Conservation (phyloP, 2,888 invertebrate genomes). For the Dryocosmus kuriphilus region DNA sequence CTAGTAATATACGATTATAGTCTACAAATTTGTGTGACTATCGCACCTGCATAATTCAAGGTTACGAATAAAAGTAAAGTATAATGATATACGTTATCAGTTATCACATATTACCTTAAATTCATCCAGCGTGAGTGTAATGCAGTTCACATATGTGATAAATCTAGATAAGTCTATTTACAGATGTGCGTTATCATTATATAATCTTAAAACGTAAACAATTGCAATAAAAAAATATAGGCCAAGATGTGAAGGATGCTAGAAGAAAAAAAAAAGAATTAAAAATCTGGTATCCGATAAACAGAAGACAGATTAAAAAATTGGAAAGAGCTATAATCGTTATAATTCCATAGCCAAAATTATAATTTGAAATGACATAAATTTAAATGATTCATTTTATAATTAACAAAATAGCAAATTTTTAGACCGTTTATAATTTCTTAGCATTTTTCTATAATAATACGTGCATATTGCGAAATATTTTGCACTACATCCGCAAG, state of each 20-base stretch:
- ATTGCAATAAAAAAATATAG: background rate
- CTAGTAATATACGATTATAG: too few relatives aligned
- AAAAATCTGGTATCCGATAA: background rate
- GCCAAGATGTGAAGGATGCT: background rate
- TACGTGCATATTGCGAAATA: too few relatives aligned
- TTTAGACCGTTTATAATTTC: too few relatives aligned
- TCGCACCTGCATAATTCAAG: background rate
- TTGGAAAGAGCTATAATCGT: too few relatives aligned
- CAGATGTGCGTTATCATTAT: background rate
- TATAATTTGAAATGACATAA: background rate
- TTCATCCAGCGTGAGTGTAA: background rate
- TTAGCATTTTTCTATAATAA: too few relatives aligned
- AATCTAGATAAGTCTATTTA: background rate
- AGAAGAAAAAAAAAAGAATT: background rate
- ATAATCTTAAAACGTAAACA: conserved; percentile 3
- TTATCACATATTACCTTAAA: background rate
- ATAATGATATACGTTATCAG: too few relatives aligned
- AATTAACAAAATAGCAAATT: background rate
- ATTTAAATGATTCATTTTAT: too few relatives aligned
- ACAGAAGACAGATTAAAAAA: background rate
- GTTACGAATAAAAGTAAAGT: conserved; percentile 1
- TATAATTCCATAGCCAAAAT: background rate
- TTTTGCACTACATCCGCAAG: too few relatives aligned
- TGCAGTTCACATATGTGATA: background rate
- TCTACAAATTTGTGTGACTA: background rate